Percentiles rank a stretch among this genome's conserved stretches.
phyloP scores from a whole-genome alignment of 2,797 vertebrate genomes.

The Macropus fuliginosus region DNA sequence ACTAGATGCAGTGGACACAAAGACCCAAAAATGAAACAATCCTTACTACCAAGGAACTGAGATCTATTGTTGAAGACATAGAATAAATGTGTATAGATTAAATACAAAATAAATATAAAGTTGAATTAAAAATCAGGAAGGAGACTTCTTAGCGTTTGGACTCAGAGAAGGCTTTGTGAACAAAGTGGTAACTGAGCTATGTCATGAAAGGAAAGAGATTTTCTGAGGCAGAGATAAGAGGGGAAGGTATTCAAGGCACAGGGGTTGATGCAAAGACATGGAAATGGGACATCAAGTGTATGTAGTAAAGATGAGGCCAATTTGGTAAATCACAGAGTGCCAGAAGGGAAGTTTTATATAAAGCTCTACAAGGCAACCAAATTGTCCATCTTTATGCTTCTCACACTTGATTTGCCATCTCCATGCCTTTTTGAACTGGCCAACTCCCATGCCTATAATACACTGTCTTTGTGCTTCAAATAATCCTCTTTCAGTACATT shows the following conservation, averaged over 20 bases:
- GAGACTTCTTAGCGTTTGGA: neutral
- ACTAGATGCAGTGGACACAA: neutral
- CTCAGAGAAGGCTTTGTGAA: neutral
- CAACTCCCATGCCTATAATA: neutral
- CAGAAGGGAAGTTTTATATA: neutral
- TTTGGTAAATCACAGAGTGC: neutral
- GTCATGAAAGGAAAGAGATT: neutral
- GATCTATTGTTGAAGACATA: neutral
- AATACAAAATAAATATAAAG: neutral
- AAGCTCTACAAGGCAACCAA: neutral
- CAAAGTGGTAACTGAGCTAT: neutral
- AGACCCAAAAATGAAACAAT: neutral
- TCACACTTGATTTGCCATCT: neutral
- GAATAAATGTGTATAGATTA: neutral
- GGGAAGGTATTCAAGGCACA: neutral
- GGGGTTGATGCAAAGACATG: neutral
- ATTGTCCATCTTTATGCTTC: neutral
- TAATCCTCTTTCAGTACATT: too few species aligned
- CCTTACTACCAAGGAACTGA: neutral
- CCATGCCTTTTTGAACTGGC: neutral
- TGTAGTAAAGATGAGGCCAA: neutral
- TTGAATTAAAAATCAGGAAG: neutral
- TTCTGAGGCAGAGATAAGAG: neutral
- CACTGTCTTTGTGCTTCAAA: neutral
- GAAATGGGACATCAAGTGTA: neutral